Percentiles rank a stretch among this genome's conserved stretches.
phyloP scores from a whole-genome alignment of 2,113 vertebrate genomes.

The Mirounga angustirostris region DNA sequence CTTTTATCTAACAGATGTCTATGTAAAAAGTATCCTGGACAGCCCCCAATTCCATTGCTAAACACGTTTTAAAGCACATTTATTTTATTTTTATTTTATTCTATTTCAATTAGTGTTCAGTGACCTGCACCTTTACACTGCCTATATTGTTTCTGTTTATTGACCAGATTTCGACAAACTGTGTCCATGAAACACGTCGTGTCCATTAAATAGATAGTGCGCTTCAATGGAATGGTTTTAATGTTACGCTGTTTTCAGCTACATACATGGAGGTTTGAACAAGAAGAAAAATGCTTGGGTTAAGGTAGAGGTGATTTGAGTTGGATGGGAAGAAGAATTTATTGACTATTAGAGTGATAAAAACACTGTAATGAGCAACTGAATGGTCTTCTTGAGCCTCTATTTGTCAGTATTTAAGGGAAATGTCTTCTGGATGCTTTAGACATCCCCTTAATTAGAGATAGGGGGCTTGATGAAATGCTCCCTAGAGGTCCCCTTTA shows the following conservation, averaged over 20 bases:
- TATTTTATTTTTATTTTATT: constrained; percentile 24
- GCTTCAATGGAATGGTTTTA: not conserved
- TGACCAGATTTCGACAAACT: constrained; percentile 2
- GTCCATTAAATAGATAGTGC: not conserved
- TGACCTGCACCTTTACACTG: not conserved
- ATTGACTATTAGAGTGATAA: not conserved
- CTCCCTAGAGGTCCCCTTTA: not conserved
- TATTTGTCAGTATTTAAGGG: constrained; percentile 56
- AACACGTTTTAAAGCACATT: not conserved
- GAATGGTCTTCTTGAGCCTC: not conserved
- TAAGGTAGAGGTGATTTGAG: not conserved
- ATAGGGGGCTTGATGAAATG: not conserved
- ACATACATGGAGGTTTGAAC: not conserved
- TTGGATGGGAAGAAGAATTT: constrained; percentile 43
- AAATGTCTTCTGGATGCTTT: not conserved
- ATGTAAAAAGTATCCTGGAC: not conserved
- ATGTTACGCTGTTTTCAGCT: not conserved
- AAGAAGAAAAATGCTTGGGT: constrained; percentile 29
- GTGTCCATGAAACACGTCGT: not conserved
- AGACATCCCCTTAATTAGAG: constrained; percentile 15
- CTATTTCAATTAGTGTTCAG: not conserved
- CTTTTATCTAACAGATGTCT: not conserved
- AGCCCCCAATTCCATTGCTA: not conserved
- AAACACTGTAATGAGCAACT: constrained; percentile 17
- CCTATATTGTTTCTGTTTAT: not conserved